Evolutionary conservation across 2,888 invertebrate genomes (phyloP).

Genomic region (Parthenolecanium corni): DNA sequence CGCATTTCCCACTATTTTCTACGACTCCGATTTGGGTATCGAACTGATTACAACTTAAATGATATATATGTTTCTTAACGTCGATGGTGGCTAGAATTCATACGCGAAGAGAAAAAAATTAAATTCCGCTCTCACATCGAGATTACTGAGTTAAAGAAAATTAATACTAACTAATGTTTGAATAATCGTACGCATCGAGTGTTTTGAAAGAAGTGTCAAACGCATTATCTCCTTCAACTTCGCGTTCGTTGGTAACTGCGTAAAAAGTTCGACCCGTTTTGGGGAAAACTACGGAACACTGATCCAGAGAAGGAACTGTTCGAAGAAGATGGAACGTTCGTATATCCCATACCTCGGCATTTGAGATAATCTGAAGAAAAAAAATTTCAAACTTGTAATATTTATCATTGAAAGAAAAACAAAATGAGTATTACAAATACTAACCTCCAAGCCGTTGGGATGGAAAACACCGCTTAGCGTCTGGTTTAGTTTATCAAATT

Average conservation of each 20-base stretch:
- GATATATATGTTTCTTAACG: constrained; percentile 79
- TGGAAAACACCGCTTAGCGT: constrained; percentile 91
- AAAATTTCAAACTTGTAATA: not conserved
- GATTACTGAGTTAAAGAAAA: not conserved
- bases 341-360: constrained; percentile 97
- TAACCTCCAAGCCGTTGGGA: constrained; percentile 83
- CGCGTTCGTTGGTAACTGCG: constrained; percentile 67
- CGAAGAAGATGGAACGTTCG: constrained; percentile 85
- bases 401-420: not conserved
- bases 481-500: constrained; percentile 94
- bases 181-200: constrained; percentile 85
- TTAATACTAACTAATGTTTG: constrained; percentile 61
- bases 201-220: constrained; percentile 91
- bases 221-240: constrained; percentile 52
- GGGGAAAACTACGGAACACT: constrained; percentile 81
- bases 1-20: constrained; percentile 75
- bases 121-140: not conserved
- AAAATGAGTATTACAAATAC: constrained; percentile 19
- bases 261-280: constrained; percentile 77
- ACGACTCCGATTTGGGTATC: constrained; percentile 84
- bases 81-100: constrained; percentile 68
- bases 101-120: not conserved
- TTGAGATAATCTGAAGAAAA: constrained; percentile 67
- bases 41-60: constrained; percentile 66
- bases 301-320: constrained; percentile 87